phyloP scores from a whole-genome alignment of 2,797 vertebrate species.

The Microhierax caerulescens region DNA sequence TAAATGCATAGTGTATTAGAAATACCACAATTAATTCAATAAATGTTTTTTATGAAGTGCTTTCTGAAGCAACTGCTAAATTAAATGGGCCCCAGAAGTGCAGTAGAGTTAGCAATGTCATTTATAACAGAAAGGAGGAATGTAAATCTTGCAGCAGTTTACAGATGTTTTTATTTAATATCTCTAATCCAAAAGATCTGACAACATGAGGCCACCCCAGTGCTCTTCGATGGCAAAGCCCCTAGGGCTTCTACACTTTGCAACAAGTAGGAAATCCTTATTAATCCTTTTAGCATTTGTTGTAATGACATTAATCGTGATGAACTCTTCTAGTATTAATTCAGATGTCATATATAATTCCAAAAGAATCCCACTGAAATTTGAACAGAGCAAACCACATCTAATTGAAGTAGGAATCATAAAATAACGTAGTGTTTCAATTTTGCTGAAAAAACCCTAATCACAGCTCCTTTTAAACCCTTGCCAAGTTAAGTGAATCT shows the following conservation, averaged over 20 bases:
- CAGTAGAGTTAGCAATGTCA: conserved; percentile 52
- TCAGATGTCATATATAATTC: conserved; percentile 57
- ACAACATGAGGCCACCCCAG: conserved; percentile 61
- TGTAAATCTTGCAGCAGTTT: conserved; percentile 65
- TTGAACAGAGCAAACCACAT: not conserved
- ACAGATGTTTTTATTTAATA: conserved; percentile 72
- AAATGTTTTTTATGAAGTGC: conserved; percentile 69
- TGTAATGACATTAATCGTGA: conserved; percentile 70
- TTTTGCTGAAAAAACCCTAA: not conserved
- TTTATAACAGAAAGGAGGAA: conserved; percentile 54
- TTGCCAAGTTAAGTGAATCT: not conserved
- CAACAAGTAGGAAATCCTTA: conserved; percentile 69
- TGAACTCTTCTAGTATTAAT: conserved; percentile 68
- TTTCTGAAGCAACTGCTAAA: conserved; percentile 54
- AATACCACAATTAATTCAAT: conserved; percentile 73
- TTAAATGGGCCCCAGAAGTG: conserved; percentile 67
- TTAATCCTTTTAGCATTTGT: conserved; percentile 70
- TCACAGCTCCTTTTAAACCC: not conserved
- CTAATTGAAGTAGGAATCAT: not conserved
- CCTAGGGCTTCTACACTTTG: not conserved
- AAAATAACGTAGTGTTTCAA: not conserved
- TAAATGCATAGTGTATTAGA: conserved; percentile 57
- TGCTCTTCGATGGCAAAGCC: not conserved
- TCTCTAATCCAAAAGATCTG: conserved; percentile 66
- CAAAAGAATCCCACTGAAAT: conserved; percentile 50